A percentile compares a stretch with the other conserved stretches of the same genome.
These are phyloP conservation scores for Acanthosepion lycidas DNA, from an alignment of 2,888 invertebrate genomes.

Conservation along the genomic window DNA sequence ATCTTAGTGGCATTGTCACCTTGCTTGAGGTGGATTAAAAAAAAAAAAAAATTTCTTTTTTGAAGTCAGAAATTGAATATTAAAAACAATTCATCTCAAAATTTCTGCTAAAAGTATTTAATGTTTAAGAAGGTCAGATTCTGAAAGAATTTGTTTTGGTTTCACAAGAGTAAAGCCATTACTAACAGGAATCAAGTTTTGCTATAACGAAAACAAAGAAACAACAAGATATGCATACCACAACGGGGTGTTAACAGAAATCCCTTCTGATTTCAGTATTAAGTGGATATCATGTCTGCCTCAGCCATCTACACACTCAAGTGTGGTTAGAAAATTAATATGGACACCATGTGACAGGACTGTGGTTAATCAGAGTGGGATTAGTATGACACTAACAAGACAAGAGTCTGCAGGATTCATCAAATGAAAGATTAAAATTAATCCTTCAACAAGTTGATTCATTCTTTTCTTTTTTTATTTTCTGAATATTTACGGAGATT, in stretches of 20 bases:
- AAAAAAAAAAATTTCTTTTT: neutral
- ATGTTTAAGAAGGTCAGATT: no score
- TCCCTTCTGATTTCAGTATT: neutral
- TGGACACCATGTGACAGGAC: neutral
- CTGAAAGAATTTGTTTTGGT: no score
- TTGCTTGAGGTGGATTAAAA: no score
- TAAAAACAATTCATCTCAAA: neutral
- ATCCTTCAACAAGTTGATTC: neutral
- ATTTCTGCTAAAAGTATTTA: neutral
- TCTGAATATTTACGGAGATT: neutral
- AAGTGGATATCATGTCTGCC: neutral
- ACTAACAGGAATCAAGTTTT: neutral
- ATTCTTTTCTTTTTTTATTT: neutral
- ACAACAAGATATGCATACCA: no score
- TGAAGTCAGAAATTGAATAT: neutral
- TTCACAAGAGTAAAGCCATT: no score
- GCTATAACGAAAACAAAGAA: neutral
- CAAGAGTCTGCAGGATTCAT: neutral
- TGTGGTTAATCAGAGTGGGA: neutral
- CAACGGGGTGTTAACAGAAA: neutral
- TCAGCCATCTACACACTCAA: neutral
- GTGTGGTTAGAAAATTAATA: neutral
- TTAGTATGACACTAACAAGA: neutral
- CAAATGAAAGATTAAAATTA: neutral
- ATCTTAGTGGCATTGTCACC: no score